Conservation (phyloP, 2,113 vertebrate species). For the Ceyx cyanopectus region DNA sequence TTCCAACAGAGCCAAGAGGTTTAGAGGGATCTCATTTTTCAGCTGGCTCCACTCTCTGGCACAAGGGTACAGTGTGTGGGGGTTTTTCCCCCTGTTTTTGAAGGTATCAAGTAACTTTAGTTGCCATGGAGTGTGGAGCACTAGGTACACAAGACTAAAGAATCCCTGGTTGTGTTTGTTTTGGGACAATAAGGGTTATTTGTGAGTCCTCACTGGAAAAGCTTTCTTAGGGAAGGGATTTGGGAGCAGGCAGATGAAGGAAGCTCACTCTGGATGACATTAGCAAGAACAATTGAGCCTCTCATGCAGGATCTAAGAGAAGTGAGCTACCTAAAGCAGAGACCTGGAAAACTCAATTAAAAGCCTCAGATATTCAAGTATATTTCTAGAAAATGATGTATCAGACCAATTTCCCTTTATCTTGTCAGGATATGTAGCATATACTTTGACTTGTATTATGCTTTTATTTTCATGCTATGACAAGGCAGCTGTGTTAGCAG, state of each 20-base stretch:
- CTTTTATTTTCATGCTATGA: neutral
- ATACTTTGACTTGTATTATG: neutral
- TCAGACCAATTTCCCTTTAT: neutral
- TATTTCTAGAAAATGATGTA: neutral
- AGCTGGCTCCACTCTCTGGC: neutral
- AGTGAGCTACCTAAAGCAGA: neutral
- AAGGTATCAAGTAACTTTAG: conserved; percentile 1
- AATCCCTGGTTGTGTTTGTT: neutral
- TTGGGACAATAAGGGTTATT: neutral
- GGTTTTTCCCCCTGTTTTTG: neutral
- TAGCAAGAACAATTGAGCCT: neutral
- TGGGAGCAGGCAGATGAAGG: conserved; percentile 4
- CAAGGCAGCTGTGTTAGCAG: neutral
- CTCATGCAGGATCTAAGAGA: neutral
- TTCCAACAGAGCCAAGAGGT: conserved; percentile 23
- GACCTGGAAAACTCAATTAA: neutral
- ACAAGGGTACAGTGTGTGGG: neutral
- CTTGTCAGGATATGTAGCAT: neutral
- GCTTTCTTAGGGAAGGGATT: neutral
- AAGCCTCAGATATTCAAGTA: neutral
- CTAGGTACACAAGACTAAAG: neutral
- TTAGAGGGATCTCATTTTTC: conserved; percentile 8
- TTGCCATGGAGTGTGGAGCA: neutral
- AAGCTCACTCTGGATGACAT: neutral
- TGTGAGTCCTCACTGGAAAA: conserved; percentile 20